These are phyloP conservation scores for Pantherophis vulpinus DNA, from an alignment of 2,797 vertebrate species.

Conservation along the genomic window DNA sequence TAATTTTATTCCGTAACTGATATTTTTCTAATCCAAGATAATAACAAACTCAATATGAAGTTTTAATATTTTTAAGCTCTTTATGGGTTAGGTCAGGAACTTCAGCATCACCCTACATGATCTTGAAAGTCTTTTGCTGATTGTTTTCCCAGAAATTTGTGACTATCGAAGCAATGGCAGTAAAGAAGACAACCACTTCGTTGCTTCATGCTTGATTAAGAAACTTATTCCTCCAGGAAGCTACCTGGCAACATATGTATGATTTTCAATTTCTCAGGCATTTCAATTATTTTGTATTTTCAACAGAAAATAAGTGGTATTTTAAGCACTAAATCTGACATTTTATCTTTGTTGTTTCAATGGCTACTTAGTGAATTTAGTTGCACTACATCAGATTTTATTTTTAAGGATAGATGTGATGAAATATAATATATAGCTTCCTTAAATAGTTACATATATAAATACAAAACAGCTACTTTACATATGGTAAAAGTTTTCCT, in stretches of 20 bases:
- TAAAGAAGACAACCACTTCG: neutral
- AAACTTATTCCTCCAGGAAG: neutral
- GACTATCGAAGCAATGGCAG: neutral
- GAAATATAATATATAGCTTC: neutral
- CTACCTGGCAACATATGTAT: neutral
- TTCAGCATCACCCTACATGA: neutral
- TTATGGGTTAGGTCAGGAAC: neutral
- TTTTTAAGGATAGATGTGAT: neutral
- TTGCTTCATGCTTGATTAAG: neutral
- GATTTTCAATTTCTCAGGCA: neutral
- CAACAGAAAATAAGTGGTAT: neutral
- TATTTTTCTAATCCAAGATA: neutral
- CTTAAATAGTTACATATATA: neutral
- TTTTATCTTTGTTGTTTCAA: neutral
- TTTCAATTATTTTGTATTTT: neutral
- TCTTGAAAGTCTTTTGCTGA: neutral
- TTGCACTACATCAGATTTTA: neutral
- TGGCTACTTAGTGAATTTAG: neutral
- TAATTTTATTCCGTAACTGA: neutral
- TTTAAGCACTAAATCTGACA: neutral
- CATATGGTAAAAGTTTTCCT: neutral
- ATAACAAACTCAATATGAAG: neutral
- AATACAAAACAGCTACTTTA: neutral
- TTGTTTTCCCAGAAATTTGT: neutral
- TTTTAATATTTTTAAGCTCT: neutral